These are phyloP conservation scores for Pollimyrus isidori DNA, from an alignment of 2,113 vertebrate species.

Conservation along the genomic window DNA sequence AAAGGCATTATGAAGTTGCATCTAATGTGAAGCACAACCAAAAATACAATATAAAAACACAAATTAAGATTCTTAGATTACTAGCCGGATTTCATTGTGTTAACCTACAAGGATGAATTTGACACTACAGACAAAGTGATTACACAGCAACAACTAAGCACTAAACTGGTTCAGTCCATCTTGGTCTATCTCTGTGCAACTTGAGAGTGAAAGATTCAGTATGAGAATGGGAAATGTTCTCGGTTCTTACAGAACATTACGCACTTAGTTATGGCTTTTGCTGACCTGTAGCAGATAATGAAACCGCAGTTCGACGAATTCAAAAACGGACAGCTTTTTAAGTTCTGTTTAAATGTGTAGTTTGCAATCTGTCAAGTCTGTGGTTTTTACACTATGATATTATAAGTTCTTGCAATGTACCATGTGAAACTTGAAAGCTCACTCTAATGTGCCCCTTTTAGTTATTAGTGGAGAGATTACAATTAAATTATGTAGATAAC, in stretches of 20 bases:
- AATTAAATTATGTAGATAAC: background rate
- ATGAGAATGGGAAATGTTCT: background rate
- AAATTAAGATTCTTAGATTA: background rate
- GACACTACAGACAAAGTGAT: background rate
- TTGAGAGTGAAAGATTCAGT: background rate
- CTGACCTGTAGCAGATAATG: background rate
- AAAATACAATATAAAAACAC: background rate
- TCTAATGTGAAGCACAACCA: background rate
- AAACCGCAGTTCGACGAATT: background rate
- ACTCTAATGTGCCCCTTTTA: background rate
- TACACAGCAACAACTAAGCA: background rate
- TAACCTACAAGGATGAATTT: background rate
- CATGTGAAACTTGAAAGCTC: background rate
- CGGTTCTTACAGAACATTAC: background rate
- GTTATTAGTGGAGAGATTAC: background rate
- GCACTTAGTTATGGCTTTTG: background rate
- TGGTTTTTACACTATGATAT: background rate
- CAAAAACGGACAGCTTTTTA: background rate
- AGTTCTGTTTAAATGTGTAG: conserved; percentile 1
- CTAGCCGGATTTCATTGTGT: background rate
- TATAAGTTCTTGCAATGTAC: background rate
- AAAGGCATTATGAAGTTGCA: background rate
- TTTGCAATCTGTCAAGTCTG: background rate
- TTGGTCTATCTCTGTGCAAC: background rate
- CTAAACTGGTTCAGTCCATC: background rate